These are phyloP conservation scores for Gryon sp. DNA, from an alignment of 1,140 invertebrate genomes.

Conservation along the genomic window DNA sequence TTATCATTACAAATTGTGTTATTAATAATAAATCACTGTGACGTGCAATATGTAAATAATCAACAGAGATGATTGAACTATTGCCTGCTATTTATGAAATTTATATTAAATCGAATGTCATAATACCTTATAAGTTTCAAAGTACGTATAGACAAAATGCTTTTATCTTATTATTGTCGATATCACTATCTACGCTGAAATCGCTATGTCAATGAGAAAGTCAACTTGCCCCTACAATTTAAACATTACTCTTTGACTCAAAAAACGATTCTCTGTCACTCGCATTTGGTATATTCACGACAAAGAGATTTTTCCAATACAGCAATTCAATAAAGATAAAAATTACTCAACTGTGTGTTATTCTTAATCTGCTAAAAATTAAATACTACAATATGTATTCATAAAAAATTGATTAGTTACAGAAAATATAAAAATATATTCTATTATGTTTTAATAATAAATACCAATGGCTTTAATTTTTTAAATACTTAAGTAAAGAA, in stretches of 20 bases:
- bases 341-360: slow-evolving; percentile 39
- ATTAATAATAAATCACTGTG: slow-evolving; percentile 39
- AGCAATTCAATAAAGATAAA: slow-evolving; percentile 37
- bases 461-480: no score
- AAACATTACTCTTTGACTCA: slow-evolving; percentile 27
- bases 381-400: slow-evolving; percentile 9
- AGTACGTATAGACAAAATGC: no score
- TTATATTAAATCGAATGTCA: slow-evolving; percentile 14
- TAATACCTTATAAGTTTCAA: slow-evolving; percentile 26
- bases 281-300: slow-evolving; percentile 5
- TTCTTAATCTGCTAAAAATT: slow-evolving; percentile 9
- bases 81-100: slow-evolving; percentile 4
- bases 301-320: slow-evolving; percentile 17
- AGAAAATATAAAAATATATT: no score
- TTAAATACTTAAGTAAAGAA: no score
- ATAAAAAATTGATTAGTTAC: no score
- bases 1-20: no score
- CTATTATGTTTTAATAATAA: no score
- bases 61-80: slow-evolving; percentile 34
- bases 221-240: slow-evolving; percentile 23
- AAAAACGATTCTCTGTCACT: slow-evolving; percentile 38
- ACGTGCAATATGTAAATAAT: slow-evolving; percentile 44
- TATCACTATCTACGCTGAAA: slow-evolving; percentile 20
- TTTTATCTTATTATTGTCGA: slow-evolving; percentile 25
- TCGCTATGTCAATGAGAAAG: slow-evolving; percentile 33